Evolutionary conservation across 2,113 vertebrate genomes (phyloP).

Genomic region (Sinocyclocheilus rhinocerous): DNA sequence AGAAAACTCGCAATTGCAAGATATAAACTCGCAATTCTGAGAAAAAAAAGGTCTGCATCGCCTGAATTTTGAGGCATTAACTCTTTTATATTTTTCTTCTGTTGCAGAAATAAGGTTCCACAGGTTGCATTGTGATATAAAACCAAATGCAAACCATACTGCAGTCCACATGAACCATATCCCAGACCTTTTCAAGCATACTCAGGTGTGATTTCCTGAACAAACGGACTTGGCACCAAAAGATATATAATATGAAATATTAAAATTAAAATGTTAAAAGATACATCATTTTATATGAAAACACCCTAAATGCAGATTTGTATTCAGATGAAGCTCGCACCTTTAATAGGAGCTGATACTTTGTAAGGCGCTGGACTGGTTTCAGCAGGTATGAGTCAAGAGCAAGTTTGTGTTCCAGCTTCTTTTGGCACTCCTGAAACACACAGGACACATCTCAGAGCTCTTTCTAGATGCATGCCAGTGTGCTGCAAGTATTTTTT

Average conservation of each 20-base stretch:
- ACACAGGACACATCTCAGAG: not conserved
- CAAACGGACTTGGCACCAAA: not conserved
- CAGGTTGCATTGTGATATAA: not conserved
- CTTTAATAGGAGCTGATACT: conserved; percentile 96
- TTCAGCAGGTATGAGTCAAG: conserved; percentile 96
- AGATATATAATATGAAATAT: too few species aligned
- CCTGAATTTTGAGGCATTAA: too few species aligned
- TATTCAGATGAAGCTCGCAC: conserved; percentile 65
- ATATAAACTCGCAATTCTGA: too few species aligned
- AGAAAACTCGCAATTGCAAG: too few species aligned
- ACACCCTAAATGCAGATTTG: too few species aligned
- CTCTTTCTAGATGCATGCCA: not conserved
- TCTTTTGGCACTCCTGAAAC: conserved; percentile 90
- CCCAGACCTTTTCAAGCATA: too few species aligned
- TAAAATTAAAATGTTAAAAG: too few species aligned
- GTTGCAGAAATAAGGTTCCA: not conserved
- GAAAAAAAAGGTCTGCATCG: too few species aligned
- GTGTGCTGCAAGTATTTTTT: not conserved
- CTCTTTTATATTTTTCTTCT: too few species aligned
- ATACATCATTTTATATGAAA: not conserved
- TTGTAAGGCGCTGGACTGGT: conserved; percentile 94
- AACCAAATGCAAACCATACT: not conserved
- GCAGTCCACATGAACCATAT: not conserved
- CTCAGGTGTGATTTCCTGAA: not conserved
- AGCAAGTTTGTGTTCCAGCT: conserved; percentile 91